Base-by-base conservation (phyloP, 2,797 vertebrate genomes). In the Rhadinocentrus ornatus region DNA sequence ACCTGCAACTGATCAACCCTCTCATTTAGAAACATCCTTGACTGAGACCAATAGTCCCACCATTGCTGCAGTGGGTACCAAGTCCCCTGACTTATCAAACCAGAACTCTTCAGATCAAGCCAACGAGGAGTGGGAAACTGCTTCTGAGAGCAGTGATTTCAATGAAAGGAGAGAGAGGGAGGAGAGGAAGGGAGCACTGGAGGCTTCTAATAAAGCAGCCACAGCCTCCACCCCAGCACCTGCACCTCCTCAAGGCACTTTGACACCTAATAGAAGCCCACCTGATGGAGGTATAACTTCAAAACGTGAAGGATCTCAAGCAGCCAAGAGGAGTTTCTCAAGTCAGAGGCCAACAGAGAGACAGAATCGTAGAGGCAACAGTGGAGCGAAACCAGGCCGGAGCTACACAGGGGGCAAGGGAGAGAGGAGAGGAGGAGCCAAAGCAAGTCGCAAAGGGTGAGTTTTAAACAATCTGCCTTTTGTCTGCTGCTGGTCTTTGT, bases 61-160 rank as follows among this genome's bases (percentile, higher is more conserved):
- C 27, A 83, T 93, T 37, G 93, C 96, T 58, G 92, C 96, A 73
- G 95, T 95, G 0, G 97, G 97, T 71, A 99, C 94, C 74, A 99
- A 99, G 84, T 99, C 98, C 0, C 98, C 98, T 0, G 98, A 99
- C 78, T 86, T 99, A 78, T 99, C 98, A 60, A 99, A 99, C 80
- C 98, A 99, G 89, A 99, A 99, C 88, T 99, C 98, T 3, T 99
- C 98, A 26, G 98, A 99, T 86, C 98, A 99, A 88, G 98, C 98
- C 65, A 99, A 99, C 1, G 98, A 99, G 81, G 98, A 99, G 78
- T 99, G 98, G 98, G 98, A 99, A 88, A 99, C 98, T 0, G 98
- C 98, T 22, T 99, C 98, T 0, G 98, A 99, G 93, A 99, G 98
- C 86, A 99, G 98, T 0, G 98, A 99, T 90, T 99, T 99, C 90